A percentile compares a stretch with the other conserved stretches of the same genome.
Conservation (phyloP, 2,797 vertebrate species). For the Menidia menidia region DNA sequence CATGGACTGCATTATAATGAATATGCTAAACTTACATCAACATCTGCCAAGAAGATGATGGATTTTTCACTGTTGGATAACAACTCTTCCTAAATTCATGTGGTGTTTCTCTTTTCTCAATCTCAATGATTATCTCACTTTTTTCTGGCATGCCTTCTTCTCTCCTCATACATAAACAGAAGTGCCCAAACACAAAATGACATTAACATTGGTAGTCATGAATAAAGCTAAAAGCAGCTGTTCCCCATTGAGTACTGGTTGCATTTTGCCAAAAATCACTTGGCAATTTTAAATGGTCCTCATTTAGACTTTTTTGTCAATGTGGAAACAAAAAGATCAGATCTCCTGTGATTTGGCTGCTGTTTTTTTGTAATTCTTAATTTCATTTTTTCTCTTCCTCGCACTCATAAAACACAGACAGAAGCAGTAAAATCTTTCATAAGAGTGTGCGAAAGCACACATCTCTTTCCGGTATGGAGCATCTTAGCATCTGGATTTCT, state of each 20-base stretch:
- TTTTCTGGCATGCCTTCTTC: conserved; percentile 5
- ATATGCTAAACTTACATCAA: conserved; percentile 58
- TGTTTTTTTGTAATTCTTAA: neutral
- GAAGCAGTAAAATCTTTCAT: conserved; percentile 48
- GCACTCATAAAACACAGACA: conserved; percentile 26
- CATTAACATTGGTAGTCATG: conserved; percentile 25
- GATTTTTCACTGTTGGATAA: conserved; percentile 55
- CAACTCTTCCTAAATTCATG: conserved; percentile 22
- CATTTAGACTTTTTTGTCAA: conserved; percentile 15
- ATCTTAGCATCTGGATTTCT: conserved; percentile 59
- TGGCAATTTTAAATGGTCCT: conserved; percentile 18
- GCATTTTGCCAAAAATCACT: conserved; percentile 9
- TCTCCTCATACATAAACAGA: conserved; percentile 39
- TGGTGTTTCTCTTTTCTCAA: neutral
- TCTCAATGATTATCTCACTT: conserved; percentile 35
- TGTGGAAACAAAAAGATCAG: conserved; percentile 25
- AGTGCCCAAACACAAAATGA: conserved; percentile 22
- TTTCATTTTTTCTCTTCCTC: neutral
- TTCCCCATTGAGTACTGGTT: conserved; percentile 6
- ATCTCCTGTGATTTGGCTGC: conserved; percentile 14
- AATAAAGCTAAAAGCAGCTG: conserved; percentile 44
- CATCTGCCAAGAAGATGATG: conserved; percentile 56
- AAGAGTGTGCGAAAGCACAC: conserved; percentile 48
- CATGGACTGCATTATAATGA: conserved; percentile 58
- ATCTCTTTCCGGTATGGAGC: conserved; percentile 44